These are phyloP conservation scores for Caenorhabditis doughertyi DNA, from an alignment of 2,888 invertebrate genomes.

Conservation along the genomic window DNA sequence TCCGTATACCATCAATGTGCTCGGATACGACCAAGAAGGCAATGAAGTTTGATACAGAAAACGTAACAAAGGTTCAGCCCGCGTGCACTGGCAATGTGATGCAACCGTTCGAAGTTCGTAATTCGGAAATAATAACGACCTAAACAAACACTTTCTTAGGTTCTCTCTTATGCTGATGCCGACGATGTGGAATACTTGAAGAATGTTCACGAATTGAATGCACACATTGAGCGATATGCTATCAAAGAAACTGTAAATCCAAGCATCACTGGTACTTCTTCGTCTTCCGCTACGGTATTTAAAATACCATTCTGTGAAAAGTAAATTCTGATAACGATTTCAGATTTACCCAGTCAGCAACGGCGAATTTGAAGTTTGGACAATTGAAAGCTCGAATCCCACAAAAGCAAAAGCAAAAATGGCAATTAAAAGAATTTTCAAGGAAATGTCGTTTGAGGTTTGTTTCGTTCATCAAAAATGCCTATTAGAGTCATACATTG, in stretches of 20 bases:
- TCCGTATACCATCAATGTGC: slow-evolving; percentile 66
- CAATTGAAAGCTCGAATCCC: slow-evolving; percentile 46
- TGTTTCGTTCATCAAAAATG: not conserved
- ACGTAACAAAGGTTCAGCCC: slow-evolving; percentile 31
- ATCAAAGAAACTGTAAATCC: slow-evolving; percentile 54
- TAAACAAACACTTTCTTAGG: no score
- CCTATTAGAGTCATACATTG: not conserved
- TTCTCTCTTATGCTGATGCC: slow-evolving; percentile 62
- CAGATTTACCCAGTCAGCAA: slow-evolving; percentile 34
- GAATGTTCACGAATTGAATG: slow-evolving; percentile 70
- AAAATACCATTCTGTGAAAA: no score
- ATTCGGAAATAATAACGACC: no score
- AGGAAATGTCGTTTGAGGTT: slow-evolving; percentile 60
- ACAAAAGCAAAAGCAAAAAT: slow-evolving; percentile 53
- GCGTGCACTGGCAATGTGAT: slow-evolving; percentile 21
- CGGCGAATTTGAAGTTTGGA: slow-evolving; percentile 58
- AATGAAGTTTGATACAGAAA: slow-evolving; percentile 45
- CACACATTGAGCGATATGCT: slow-evolving; percentile 68
- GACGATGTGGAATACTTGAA: slow-evolving; percentile 68
- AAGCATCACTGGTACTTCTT: slow-evolving; percentile 32
- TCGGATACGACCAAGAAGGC: slow-evolving; percentile 56
- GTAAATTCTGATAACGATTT: not conserved
- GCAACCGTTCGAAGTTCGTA: slow-evolving; percentile 61
- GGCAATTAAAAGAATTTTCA: slow-evolving; percentile 60
- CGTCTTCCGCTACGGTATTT: slow-evolving; percentile 9